Evolutionary conservation across 2,888 invertebrate species (phyloP).

Genomic region (Drosophila mimetica): DNA sequence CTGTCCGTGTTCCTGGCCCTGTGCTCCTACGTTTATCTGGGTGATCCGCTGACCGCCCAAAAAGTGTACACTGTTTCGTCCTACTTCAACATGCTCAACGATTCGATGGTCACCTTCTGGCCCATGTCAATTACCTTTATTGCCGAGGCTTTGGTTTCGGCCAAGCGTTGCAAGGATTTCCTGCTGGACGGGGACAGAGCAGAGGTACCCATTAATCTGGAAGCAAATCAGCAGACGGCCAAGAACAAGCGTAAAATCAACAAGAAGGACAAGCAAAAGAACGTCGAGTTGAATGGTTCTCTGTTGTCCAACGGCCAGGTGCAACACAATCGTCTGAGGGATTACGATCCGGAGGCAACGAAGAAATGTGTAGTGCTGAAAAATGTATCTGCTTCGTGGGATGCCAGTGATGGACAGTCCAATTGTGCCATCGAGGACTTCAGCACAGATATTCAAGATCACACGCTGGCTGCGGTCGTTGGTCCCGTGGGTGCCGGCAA

Average conservation of each 20-base stretch:
- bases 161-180: conserved; percentile 89
- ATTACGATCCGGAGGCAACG: conserved; percentile 62
- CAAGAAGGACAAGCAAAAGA: conserved; percentile 50
- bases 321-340: conserved; percentile 50
- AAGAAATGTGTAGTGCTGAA: conserved; percentile 83
- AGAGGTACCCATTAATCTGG: conserved; percentile 55
- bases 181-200: conserved; percentile 83
- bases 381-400: conserved; percentile 86
- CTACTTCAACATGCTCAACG: conserved; percentile 91
- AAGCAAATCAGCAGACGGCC: conserved; percentile 83
- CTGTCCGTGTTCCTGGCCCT: conserved; percentile 91
- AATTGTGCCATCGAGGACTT: conserved; percentile 82
- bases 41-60: conserved; percentile 89
- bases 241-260: conserved; percentile 50
- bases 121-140: conserved; percentile 91
- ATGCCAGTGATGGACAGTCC: conserved; percentile 73
- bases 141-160: conserved; percentile 91
- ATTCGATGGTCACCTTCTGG: conserved; percentile 92
- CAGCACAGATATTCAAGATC: conserved; percentile 84
- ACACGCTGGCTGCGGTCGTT: conserved; percentile 85
- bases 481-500: conserved; percentile 92
- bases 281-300: conserved; percentile 53
- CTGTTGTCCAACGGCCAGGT: conserved; percentile 46
- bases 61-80: conserved; percentile 92
- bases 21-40: conserved; percentile 88